Evolutionary conservation across 2,888 invertebrate species (phyloP), one percentile per base, ranked within the genome.

Genomic region (Mantis religiosa): DNA sequence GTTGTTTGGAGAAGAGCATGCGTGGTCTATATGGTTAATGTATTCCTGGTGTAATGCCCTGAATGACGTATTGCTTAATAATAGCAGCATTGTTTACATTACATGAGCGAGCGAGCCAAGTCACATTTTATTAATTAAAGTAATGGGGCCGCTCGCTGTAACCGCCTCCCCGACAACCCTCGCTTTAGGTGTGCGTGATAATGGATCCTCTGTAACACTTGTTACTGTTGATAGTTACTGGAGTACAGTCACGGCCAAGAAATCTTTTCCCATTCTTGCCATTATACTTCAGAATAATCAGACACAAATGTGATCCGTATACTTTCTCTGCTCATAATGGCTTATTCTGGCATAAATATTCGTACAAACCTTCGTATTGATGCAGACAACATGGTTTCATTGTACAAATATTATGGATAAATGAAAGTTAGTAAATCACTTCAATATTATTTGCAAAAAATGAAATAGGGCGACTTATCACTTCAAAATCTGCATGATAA

Each of bases 61-160:
- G 81, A 30, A 86, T 86, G 86, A 86, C 71, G 28, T 81, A 86
- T 86, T 86, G 86, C 86, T 81, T 28, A 86, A 86, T 86, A 86
- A 86, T 86, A 30, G 81, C n/a, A 47, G 25, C 54, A 27, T 71
- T 81, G 86, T 81, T 71, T 86, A 86, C 86, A 86, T 86, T 85
- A 85, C 85, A 86, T 86, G 86, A 81, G 71, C 81, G 28, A 28
- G 47, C 12, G 85, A 20, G 30, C 84, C 25, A 83, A 83, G 85
- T 85, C 86, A 27, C 86, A 86, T 86, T 86, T 86, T 86, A 86
- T 86, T 86, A 87, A 87, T 87, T 87, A 82, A 87, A 87, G 82
- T 82, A 87, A 82, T 87, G 87, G n/a, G 34, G 54, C 54, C 25
- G 20, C 54, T 71, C 54, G 54, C 25, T 71, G 54, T 25, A 71